phyloP scores from a whole-genome alignment of 1,140 invertebrate genomes.

The Globodera ellingtonae region DNA sequence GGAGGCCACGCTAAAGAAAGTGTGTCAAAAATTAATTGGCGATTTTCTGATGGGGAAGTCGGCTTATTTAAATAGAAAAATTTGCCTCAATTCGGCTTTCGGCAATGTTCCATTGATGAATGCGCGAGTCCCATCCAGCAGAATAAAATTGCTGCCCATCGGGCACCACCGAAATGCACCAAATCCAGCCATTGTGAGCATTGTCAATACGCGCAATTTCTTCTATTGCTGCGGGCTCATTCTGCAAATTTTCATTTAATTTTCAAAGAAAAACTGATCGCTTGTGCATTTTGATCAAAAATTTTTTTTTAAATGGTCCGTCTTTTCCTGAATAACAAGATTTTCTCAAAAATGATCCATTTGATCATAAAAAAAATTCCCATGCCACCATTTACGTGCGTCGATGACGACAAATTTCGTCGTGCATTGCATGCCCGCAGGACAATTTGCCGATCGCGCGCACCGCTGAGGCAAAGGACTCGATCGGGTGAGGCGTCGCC shows the following conservation, averaged over 20 bases:
- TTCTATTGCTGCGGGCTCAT: background rate
- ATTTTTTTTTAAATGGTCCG: too few species aligned
- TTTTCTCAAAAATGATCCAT: too few species aligned
- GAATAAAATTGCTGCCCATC: constrained; percentile 27
- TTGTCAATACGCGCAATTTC: constrained; percentile 8
- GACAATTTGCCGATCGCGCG: constrained; percentile 43
- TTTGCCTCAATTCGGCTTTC: constrained; percentile 28
- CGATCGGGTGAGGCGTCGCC: background rate
- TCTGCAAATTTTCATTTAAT: constrained; percentile 11
- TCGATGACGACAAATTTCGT: background rate
- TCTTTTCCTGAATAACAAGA: too few species aligned
- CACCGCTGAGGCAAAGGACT: constrained; percentile 42
- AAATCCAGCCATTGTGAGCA: constrained; percentile 17
- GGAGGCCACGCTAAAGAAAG: constrained; percentile 12
- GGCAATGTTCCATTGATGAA: constrained; percentile 42
- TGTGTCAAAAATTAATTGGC: background rate
- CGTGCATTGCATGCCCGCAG: constrained; percentile 34
- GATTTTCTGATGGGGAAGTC: too few species aligned
- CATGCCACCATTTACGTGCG: background rate
- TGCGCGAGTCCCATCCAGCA: constrained; percentile 37
- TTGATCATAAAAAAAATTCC: constrained; percentile 6
- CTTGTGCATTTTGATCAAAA: too few species aligned
- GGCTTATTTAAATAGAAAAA: background rate
- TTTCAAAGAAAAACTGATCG: background rate
- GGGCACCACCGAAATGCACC: constrained; percentile 20